Conservation (phyloP, 2,888 invertebrate genomes). For the Elegia similella region DNA sequence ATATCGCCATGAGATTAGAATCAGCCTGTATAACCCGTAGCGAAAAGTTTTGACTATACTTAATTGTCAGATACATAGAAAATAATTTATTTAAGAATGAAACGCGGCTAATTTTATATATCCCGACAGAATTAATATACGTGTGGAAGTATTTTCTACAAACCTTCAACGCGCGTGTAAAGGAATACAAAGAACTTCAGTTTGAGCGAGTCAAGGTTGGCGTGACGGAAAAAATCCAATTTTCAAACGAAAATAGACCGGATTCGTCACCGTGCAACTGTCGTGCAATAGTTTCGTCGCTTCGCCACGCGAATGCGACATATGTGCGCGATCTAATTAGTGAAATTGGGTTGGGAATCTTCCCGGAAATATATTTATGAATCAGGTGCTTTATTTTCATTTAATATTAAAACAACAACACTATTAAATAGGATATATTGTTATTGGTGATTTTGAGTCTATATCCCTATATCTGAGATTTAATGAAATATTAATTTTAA, state of each 20-base stretch:
- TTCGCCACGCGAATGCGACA: not conserved
- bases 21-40: too few species aligned
- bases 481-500: too few species aligned
- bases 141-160: slow-evolving; percentile 5
- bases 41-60: not conserved
- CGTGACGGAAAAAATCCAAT: slow-evolving; percentile 17
- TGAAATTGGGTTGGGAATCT: slow-evolving; percentile 10
- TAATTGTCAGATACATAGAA: too few species aligned
- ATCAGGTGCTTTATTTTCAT: not conserved
- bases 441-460: not conserved
- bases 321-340: slow-evolving; percentile 10
- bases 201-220: slow-evolving; percentile 25
- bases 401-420: not conserved
- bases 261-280: slow-evolving; percentile 18
- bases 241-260: slow-evolving; percentile 17
- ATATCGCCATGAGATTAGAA: too few species aligned
- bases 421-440: not conserved
- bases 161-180: slow-evolving; percentile 5
- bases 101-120: not conserved
- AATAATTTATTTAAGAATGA: not conserved
- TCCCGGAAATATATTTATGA: slow-evolving; percentile 8
- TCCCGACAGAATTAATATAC: not conserved
- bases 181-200: slow-evolving; percentile 24
- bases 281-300: slow-evolving; percentile 10
- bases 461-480: too few species aligned